Evolutionary conservation across 2,888 invertebrate genomes (phyloP), one percentile per base, ranked within the genome.

Genomic region (Lottia gigantea): DNA sequence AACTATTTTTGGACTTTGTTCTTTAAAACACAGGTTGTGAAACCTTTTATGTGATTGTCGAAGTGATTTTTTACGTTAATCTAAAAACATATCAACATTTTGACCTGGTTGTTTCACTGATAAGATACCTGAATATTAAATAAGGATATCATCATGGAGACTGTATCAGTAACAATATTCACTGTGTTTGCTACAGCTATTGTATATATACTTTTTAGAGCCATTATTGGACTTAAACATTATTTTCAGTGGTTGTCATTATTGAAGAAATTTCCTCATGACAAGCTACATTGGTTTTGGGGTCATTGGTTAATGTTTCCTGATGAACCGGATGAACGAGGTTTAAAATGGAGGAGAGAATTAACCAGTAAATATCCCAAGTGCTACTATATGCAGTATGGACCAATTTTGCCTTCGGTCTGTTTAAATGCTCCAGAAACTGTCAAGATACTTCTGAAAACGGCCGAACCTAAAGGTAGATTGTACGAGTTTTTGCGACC

Each of bases 341-440:
- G 55, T 19, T 63, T 78, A 25, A 65, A 68, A n/a, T 75, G 31
- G 16, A 72, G 74, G 64, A 25, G 75, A 26, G 74, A 78, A 11
- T 31, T 62, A 23, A 69, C 69, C 47, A 67, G 8, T 1, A 40
- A 49, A 47, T 69, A 70, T 64, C 76, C 76, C 0, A 68, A 67
- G 46, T 25, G 75, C 2, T 65, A 63, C 15, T 25, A 67, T 23
- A 75, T 65, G 1, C 79, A 79, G 80, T 31, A 76, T 1, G 78
- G 78, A 12, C 77, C 81, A 0, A 66, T 83, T 45, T 26, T 75
- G 0, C 75, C 76, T 15, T 69, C 71, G 61, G 71, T 83, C 6
- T 63, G 70, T 15, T 64, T 82, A 4, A 26, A 49, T 16, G 80
- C 82, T 68, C 82, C 83, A 25, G 82, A 82, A 6, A 79, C 80